These are phyloP conservation scores for Neopipo cinnamomea DNA, from an alignment of 2,113 vertebrate species.

Conservation along the genomic window DNA sequence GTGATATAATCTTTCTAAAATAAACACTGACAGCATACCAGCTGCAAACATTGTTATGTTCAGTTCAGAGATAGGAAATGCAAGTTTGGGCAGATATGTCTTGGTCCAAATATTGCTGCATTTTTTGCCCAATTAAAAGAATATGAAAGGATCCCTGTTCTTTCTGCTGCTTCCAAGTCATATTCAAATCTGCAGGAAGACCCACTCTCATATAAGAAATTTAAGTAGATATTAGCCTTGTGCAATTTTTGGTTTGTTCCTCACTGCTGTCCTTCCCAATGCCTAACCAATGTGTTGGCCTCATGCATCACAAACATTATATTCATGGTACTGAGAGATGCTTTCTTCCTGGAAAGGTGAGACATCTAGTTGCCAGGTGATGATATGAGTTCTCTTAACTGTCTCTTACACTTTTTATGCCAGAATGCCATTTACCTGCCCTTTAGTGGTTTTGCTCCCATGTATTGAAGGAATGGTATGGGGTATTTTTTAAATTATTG, in stretches of 20 bases:
- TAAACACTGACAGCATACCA: not conserved
- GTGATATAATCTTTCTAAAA: not conserved
- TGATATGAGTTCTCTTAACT: not conserved
- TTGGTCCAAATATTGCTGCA: not conserved
- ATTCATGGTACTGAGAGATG: not conserved
- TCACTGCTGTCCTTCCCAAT: not conserved
- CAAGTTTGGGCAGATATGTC: not conserved
- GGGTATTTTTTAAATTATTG: not conserved
- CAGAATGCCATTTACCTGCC: not conserved
- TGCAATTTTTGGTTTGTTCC: not conserved
- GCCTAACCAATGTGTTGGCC: not conserved
- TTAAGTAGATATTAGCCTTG: not conserved
- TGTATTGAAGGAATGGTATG: not conserved
- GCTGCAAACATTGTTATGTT: not conserved
- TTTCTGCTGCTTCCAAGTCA: not conserved
- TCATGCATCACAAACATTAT: not conserved
- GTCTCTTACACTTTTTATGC: not conserved
- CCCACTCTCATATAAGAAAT: not conserved
- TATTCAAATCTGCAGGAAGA: not conserved
- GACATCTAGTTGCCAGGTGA: not conserved
- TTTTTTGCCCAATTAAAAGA: not conserved
- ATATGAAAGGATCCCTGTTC: not conserved
- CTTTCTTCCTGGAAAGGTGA: not conserved
- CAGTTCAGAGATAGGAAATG: not conserved
- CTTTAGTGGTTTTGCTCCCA: not conserved